Evolutionary conservation across 2,888 invertebrate species (phyloP), one percentile per base, ranked within the genome.

Genomic region (Protodeltote pygarga): DNA sequence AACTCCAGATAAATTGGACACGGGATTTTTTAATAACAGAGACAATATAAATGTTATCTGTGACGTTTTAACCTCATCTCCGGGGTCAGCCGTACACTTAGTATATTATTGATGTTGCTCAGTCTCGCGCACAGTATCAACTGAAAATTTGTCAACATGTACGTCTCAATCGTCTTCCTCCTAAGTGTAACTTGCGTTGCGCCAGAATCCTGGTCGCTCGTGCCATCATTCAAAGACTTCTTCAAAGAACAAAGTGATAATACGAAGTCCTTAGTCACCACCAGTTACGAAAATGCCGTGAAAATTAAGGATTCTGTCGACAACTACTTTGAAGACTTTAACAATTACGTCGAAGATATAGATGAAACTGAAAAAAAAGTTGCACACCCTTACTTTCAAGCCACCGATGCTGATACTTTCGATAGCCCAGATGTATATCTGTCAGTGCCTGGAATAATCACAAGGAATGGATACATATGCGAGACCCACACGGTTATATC

Each of bases 401-500:
- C 75, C 81, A n/a, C n/a, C 0, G 71, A 65, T 21, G 71, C 74
- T 5, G 73, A 81, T 2, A 51, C 60, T 1, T 58, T 85, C 23
- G 75, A 78, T 1, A 82, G 85, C 32, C 87, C 91, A 2, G 91
- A 92, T 13, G 59, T 78, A 2, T 50, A 65, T 10, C 60, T 92
- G 9, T 71, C 86, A 14, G 89, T 90, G 2, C 88, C 91, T 2
- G 81, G 85, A 2, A 83, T 89, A 5, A 78, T 90, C 2, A 62
- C 72, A 9, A 79, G 93, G 28, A 92, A 94, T 51, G 95, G 95
- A 23, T 97, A 96, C 79, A 87, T 92, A 0, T 94, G 94, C 14
- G 96, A 97, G 83, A 93, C 94, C 0, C 96, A 97, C 70, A 88
- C 92, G 0, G 93, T 96, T 0, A 80, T 92, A 46, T 97, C 98